phyloP scores from a whole-genome alignment of 2,797 vertebrate species.

The Gymnocypris eckloni region DNA sequence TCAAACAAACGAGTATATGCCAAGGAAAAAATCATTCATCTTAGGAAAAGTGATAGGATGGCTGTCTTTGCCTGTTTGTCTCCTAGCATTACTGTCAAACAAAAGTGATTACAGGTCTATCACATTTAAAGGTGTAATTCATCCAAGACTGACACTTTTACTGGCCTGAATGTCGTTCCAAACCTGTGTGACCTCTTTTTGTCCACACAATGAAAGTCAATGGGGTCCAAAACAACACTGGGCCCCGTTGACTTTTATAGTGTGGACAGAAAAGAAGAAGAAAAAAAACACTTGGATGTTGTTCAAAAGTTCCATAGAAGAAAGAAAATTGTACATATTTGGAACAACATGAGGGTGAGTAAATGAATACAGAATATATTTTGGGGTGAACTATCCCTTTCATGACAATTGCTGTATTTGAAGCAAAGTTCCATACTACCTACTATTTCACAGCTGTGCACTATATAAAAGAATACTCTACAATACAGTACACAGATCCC shows the following conservation, averaged over 20 bases:
- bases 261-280: not conserved
- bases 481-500: not conserved
- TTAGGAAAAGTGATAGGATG: not conserved
- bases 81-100: not conserved
- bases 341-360: not conserved
- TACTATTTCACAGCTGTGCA: not conserved
- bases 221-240: not conserved
- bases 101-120: not conserved
- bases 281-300: not conserved
- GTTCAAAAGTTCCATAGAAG: not conserved
- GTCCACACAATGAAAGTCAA: not conserved
- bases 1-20: slow-evolving; percentile 1
- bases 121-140: not conserved
- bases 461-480: not conserved
- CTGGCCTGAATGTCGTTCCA: not conserved
- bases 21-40: not conserved
- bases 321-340: not conserved
- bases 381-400: not conserved
- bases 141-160: not conserved
- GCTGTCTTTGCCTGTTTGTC: slow-evolving; percentile 15
- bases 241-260: not conserved
- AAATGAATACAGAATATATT: not conserved
- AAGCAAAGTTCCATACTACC: not conserved
- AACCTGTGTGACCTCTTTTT: not conserved
- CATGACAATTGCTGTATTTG: not conserved